Conservation (phyloP, 2,113 vertebrate genomes). For the human (Homo sapiens) region GRCh38 chr6:107897501-107898000, state of each 20-base stretch:
- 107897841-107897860: background rate
- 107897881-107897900: background rate
- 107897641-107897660: conserved; percentile 95
- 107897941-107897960: conserved; percentile 23
- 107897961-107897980: background rate
- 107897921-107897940: conserved; percentile 31
- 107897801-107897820: background rate
- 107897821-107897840: background rate
- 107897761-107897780: conserved; percentile 17
- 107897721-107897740: conserved; percentile 93
- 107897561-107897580: background rate
- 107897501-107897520: conserved; percentile 44
- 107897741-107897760: conserved; percentile 24
- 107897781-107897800: conserved; percentile 14
- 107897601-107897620: background rate
- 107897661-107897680: conserved; percentile 94
- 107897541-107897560: background rate
- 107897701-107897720: conserved; percentile 99
- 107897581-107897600: conserved; percentile 40
- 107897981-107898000: background rate
- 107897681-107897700: conserved; percentile 97
- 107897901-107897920: conserved; percentile 1
- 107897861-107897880: conserved; percentile 19
- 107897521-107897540: background rate
- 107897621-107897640: conserved; percentile 49